These are phyloP conservation scores for Acridotheres tristis DNA, from an alignment of 2,797 vertebrate species.

Conservation along the genomic window DNA sequence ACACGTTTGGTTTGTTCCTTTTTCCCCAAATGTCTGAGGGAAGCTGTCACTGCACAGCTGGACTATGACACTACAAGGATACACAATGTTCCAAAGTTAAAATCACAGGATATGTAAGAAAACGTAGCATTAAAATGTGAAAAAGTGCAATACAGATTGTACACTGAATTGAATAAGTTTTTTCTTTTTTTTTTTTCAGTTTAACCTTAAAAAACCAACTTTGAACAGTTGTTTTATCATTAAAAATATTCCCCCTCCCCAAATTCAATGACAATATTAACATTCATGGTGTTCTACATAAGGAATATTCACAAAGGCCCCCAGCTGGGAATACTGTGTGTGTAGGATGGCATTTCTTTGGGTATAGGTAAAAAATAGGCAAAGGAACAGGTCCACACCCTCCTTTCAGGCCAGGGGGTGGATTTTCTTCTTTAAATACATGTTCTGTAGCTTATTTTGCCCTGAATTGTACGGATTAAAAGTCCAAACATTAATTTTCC, in stretches of 20 bases:
- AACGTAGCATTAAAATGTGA: slow-evolving; percentile 88
- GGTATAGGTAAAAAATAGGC: slow-evolving; percentile 56
- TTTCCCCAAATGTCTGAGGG: slow-evolving; percentile 44
- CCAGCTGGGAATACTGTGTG: slow-evolving; percentile 46
- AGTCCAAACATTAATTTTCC: neutral
- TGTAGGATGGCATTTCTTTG: slow-evolving; percentile 67
- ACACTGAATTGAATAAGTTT: slow-evolving; percentile 81
- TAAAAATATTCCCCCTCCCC: slow-evolving; percentile 75
- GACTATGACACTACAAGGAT: slow-evolving; percentile 87
- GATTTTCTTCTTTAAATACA: neutral
- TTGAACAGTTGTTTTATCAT: slow-evolving; percentile 75
- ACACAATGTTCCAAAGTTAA: slow-evolving; percentile 87
- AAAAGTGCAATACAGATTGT: slow-evolving; percentile 94
- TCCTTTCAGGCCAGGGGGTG: neutral
- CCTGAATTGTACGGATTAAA: neutral
- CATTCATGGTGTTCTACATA: slow-evolving; percentile 85
- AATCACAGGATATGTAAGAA: slow-evolving; percentile 94
- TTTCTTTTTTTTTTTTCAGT: slow-evolving; percentile 65
- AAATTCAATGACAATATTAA: slow-evolving; percentile 82
- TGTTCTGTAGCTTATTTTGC: neutral
- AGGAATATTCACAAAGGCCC: slow-evolving; percentile 79
- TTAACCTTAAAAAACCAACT: slow-evolving; percentile 74
- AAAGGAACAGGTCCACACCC: slow-evolving; percentile 21
- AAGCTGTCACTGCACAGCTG: slow-evolving; percentile 81
- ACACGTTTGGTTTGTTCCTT: slow-evolving; percentile 42